phyloP scores from a whole-genome alignment of 2,113 vertebrate genomes.

The Acanthisitta chloris region DNA sequence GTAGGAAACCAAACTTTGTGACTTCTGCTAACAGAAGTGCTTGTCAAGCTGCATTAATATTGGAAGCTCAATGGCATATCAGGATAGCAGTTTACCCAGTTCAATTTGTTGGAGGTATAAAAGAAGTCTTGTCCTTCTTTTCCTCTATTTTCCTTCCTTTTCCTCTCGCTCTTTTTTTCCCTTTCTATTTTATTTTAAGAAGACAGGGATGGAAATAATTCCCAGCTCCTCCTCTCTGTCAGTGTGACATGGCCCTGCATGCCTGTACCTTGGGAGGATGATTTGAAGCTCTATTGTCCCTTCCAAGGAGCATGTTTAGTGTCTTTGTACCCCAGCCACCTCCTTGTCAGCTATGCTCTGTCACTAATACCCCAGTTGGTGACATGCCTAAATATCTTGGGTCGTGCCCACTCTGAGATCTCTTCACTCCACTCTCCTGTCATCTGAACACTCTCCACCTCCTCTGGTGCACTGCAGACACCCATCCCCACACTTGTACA shows the following conservation, averaged over 20 bases:
- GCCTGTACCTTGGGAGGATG: not conserved
- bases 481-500: not conserved
- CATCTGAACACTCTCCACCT: not conserved
- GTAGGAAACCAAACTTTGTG: not conserved
- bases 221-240: not conserved
- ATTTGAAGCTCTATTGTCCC: not conserved
- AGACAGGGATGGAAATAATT: not conserved
- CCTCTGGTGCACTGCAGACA: not conserved
- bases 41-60: not conserved
- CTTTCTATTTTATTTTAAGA: not conserved
- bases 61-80: not conserved
- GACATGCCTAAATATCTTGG: not conserved
- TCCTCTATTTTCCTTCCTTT: not conserved
- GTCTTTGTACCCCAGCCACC: not conserved
- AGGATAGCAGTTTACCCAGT: not conserved
- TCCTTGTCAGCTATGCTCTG: not conserved
- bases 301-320: not conserved
- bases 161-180: not conserved
- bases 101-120: not conserved
- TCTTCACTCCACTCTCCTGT: not conserved
- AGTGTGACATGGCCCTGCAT: not conserved
- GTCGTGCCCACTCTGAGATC: not conserved
- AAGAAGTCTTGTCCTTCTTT: not conserved
- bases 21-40: not conserved
- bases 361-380: not conserved